Conservation (phyloP, 2,113 vertebrate genomes). For the western clawed frog (Xenopus tropicalis) region UCB_Xtro_10.0 CM004445.2:35357001-35357500, state of each 20-base stretch:
- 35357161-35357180: slow-evolving; percentile 39
- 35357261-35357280: slow-evolving; percentile 10
- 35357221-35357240: slow-evolving; percentile 20
- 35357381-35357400: too few species aligned
- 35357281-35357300: slow-evolving; percentile 7
- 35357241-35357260: slow-evolving; percentile 21
- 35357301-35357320: neutral
- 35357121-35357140: slow-evolving; percentile 36
- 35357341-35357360: too few species aligned
- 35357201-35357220: slow-evolving; percentile 17
- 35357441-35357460: too few species aligned
- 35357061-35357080: slow-evolving; percentile 42
- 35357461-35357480: too few species aligned
- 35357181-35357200: slow-evolving; percentile 34
- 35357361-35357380: too few species aligned
- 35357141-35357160: slow-evolving; percentile 30
- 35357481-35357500: too few species aligned
- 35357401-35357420: too few species aligned
- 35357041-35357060: slow-evolving; percentile 32
- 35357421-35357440: too few species aligned
- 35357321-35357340: too few species aligned
- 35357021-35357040: slow-evolving; percentile 42
- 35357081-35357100: slow-evolving; percentile 40
- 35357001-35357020: slow-evolving; percentile 31
- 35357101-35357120: slow-evolving; percentile 37